A percentile compares a stretch with the other conserved stretches of the same genome.
Evolutionary conservation across 2,797 vertebrate species (phyloP).

Genomic region (Acanthurus leucopareius): DNA sequence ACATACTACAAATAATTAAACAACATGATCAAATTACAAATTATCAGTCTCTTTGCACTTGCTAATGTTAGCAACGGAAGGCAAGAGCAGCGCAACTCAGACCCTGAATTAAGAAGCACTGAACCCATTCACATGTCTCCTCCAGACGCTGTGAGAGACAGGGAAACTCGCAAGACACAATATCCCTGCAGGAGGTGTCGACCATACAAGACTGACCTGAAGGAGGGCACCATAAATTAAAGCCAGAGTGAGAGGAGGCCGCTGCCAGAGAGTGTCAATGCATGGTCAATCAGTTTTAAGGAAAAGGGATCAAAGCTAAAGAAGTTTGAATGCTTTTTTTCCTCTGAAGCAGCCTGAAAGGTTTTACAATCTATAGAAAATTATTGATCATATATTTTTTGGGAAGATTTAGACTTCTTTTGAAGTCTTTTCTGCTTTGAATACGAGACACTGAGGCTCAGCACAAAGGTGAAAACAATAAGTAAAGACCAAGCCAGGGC

Average conservation of each 20-base stretch:
- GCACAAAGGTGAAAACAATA: slow-evolving; percentile 69
- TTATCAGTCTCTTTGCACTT: slow-evolving; percentile 6
- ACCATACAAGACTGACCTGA: slow-evolving; percentile 68
- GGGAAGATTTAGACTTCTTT: slow-evolving; percentile 52
- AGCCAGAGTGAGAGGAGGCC: slow-evolving; percentile 57
- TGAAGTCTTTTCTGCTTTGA: slow-evolving; percentile 45
- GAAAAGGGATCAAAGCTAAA: slow-evolving; percentile 60
- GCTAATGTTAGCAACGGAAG: slow-evolving; percentile 40
- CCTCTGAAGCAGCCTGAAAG: slow-evolving; percentile 34
- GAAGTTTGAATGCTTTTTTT: slow-evolving; percentile 48
- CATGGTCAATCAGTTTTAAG: slow-evolving; percentile 76
- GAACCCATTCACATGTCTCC: slow-evolving; percentile 63
- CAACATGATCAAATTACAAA: slow-evolving; percentile 36
- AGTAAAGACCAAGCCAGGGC: slow-evolving; percentile 38
- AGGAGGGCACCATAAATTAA: slow-evolving; percentile 78
- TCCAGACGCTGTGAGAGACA: slow-evolving; percentile 63
- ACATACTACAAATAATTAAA: slow-evolving; percentile 26
- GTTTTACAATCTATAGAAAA: slow-evolving; percentile 75
- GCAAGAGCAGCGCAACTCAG: slow-evolving; percentile 15
- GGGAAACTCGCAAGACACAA: slow-evolving; percentile 68
- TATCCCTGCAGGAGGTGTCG: slow-evolving; percentile 75
- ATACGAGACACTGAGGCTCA: slow-evolving; percentile 40
- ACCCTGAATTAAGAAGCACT: slow-evolving; percentile 31
- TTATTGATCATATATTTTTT: slow-evolving; percentile 63
- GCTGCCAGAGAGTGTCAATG: slow-evolving; percentile 56